phyloP scores from a whole-genome alignment of 2,888 invertebrate genomes.

The Lasius fuliginosus region DNA sequence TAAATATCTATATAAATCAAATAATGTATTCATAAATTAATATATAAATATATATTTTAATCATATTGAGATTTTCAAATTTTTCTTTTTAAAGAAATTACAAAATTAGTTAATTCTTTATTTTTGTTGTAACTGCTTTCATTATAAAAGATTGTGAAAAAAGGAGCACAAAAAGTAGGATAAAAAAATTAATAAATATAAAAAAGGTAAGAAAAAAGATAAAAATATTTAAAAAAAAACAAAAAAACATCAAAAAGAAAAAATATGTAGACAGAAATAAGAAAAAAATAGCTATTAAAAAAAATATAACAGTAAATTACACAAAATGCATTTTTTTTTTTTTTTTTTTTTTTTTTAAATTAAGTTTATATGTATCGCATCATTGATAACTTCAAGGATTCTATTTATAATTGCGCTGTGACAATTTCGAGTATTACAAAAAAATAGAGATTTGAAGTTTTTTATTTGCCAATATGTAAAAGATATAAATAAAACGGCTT shows the following conservation, averaged over 20 bases:
- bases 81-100: background rate
- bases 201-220: too few relatives aligned
- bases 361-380: slow-evolving; percentile 58
- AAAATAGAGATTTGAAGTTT: background rate
- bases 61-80: background rate
- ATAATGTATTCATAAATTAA: background rate
- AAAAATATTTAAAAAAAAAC: background rate
- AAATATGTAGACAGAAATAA: background rate
- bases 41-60: background rate
- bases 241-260: background rate
- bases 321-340: background rate
- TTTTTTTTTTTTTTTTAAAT: background rate
- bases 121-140: background rate
- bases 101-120: background rate
- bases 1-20: background rate
- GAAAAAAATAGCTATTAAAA: background rate
- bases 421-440: background rate
- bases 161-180: too few relatives aligned
- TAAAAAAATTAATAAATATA: background rate
- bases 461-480: background rate
- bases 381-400: slow-evolving; percentile 70
- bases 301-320: background rate
- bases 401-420: slow-evolving; percentile 62
- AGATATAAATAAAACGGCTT: background rate
- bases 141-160: background rate